Evolutionary conservation across 1,140 invertebrate genomes (phyloP).

Genomic region (Scaptodrosophila lebanonensis): DNA sequence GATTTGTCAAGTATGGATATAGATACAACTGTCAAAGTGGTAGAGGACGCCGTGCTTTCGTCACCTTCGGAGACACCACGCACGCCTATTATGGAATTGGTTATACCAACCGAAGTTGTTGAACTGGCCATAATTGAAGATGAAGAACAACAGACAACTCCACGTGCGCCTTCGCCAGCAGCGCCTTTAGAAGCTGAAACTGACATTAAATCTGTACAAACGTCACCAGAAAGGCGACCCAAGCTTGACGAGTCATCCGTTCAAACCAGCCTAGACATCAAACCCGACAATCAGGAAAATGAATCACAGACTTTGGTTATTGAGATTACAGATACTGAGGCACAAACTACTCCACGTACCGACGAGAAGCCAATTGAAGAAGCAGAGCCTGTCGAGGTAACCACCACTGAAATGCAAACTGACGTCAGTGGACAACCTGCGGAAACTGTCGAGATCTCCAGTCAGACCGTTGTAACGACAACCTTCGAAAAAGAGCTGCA

Average conservation of each 20-base stretch:
- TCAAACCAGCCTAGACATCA: conserved; percentile 77
- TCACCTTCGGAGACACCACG: conserved; percentile 60
- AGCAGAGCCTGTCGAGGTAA: conserved; percentile 12
- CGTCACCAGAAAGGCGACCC: conserved; percentile 79
- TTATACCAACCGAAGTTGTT: conserved; percentile 80
- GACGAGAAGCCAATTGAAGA: conserved; percentile 17
- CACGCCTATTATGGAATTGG: conserved; percentile 77
- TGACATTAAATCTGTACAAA: conserved; percentile 80
- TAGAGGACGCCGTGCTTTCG: conserved; percentile 80
- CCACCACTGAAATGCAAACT: conserved; percentile 65
- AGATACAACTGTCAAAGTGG: conserved; percentile 80
- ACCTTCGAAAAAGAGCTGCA: conserved; percentile 78
- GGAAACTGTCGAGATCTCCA: conserved; percentile 78
- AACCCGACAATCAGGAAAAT: conserved; percentile 58
- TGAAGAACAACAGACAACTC: conserved; percentile 78
- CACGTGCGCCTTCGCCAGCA: conserved; percentile 43
- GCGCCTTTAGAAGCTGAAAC: conserved; percentile 23
- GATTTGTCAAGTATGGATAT: conserved; percentile 77
- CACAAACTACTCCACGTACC: conserved; percentile 60
- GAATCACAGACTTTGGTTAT: conserved; percentile 68
- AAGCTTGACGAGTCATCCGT: conserved; percentile 75
- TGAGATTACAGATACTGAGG: conserved; percentile 64
- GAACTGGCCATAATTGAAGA: conserved; percentile 79
- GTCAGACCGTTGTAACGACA: conserved; percentile 80
- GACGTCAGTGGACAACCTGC: conserved; percentile 57